Base-by-base conservation (phyloP, 1,140 invertebrate genomes). In the Drosophila parvula region DNA sequence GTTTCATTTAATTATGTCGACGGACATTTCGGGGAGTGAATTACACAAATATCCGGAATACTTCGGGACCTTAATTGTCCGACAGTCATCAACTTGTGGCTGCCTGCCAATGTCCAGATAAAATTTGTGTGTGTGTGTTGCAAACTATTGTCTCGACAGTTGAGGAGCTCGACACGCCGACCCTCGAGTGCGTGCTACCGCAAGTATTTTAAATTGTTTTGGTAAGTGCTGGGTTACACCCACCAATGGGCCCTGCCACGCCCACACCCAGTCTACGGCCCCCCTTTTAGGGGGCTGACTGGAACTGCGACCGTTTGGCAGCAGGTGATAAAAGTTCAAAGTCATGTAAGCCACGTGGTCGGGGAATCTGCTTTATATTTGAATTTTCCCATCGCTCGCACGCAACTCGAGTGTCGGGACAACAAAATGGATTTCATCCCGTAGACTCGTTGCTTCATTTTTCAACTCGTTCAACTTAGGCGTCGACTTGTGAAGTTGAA, bases 241-340 rank as follows among this genome's bases (percentile, higher is more conserved):
- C 79, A 47, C 16, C 30, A 5, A 3, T 30, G 30, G 30, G 30
- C 30, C 7, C 30, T 30, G 30, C 14, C 5, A 28, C 47, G 14
- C 28, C 47, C 32, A 30, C 41, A 47, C 36, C 27, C 30, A 18
- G 16, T 9, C 16, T n/a, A 12, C 11, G 9, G 16, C 8, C 27
- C 63, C 36, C 14, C 6, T 27, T 57, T 12, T 14, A 18, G 65
- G 14, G 47, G 32, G 12, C 22, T 59, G 40, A 10, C 43, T 48
- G 30, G 30, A 30, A 30, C 30, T 4, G 47, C 14, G 4, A 28
- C 27, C 45, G 36, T 63, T 56, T 60, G 38, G 57, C 74, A 69
- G 48, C 74, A 81, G 79, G 79, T 78, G 79, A 82, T 81, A 81
- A 81, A 81, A 81, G 79, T 81, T 81, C 74, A 81, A 78, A 81